Percentiles rank a stretch among this genome's conserved stretches.
Evolutionary conservation across 2,797 vertebrate species (phyloP).

Genomic region (Silurus lanzhouensis): DNA sequence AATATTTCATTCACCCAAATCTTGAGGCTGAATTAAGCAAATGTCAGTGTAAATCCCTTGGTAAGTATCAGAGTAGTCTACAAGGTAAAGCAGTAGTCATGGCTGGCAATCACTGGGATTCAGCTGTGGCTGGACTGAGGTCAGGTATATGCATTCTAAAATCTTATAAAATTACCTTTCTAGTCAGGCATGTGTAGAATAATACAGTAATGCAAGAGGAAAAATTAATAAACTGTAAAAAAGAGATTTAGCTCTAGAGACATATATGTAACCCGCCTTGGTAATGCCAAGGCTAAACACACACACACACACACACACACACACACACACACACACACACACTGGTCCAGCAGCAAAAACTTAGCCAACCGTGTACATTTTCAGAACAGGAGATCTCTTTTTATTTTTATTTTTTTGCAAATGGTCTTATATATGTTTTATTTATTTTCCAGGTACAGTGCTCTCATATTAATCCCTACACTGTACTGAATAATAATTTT

Average conservation of each 20-base stretch:
- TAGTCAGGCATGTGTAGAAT: background rate
- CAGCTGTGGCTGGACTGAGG: constrained; percentile 18
- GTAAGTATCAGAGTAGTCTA: background rate
- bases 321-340: background rate
- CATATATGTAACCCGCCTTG: background rate
- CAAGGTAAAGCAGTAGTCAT: background rate
- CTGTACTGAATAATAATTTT: background rate
- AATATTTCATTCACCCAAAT: background rate
- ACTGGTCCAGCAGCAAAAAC: background rate
- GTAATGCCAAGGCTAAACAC: background rate
- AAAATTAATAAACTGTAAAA: background rate
- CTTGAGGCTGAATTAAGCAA: background rate
- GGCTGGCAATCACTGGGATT: constrained; percentile 31
- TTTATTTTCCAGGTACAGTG: background rate
- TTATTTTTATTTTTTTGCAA: background rate
- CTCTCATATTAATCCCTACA: background rate
- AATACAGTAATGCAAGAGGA: background rate
- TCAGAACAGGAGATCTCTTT: background rate
- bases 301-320: background rate
- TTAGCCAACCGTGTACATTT: background rate
- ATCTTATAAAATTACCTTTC: background rate
- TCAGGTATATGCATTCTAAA: constrained; percentile 35
- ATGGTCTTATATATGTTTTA: background rate
- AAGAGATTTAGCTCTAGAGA: background rate
- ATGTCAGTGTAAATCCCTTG: background rate